A percentile compares a stretch with the other conserved stretches of the same genome.
Evolutionary conservation across 1,140 invertebrate species (phyloP).

Genomic region (Lutraria rhynchaena): DNA sequence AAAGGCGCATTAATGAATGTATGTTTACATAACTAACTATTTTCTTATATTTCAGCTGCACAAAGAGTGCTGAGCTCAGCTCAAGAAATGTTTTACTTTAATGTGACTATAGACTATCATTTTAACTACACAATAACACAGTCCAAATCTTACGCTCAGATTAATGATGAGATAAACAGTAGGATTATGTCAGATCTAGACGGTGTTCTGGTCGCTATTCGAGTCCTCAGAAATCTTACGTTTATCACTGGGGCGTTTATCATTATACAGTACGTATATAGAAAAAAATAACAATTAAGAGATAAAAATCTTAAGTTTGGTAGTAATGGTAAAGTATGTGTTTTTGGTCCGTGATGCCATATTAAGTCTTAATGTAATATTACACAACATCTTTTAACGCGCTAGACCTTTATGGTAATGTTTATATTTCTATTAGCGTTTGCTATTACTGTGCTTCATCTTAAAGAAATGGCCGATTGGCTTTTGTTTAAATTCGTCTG

Average conservation of each 20-base stretch:
- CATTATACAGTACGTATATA: constrained; percentile 68
- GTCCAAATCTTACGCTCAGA: constrained; percentile 72
- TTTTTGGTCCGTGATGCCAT: no score
- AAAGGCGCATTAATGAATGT: no score
- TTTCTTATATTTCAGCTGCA: constrained; percentile 54
- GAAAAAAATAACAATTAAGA: neutral
- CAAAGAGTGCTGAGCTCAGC: constrained; percentile 63
- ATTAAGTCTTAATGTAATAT: no score
- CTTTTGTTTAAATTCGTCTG: no score
- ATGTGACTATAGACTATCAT: constrained; percentile 75
- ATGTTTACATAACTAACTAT: no score
- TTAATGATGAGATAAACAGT: constrained; percentile 72
- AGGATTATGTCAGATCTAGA: constrained; percentile 70
- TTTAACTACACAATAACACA: constrained; percentile 77
- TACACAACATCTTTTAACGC: no score
- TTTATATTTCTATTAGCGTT: no score
- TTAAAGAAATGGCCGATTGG: no score
- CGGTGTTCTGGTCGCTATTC: constrained; percentile 59
- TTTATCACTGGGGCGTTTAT: constrained; percentile 70
- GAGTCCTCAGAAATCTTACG: constrained; percentile 69
- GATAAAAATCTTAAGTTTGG: no score
- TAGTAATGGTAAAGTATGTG: no score
- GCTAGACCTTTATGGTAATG: no score
- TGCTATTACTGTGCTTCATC: no score
- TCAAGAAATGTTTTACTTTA: constrained; percentile 80